phyloP scores from a whole-genome alignment of 2,888 invertebrate genomes.

The Perizoma affinitatum region DNA sequence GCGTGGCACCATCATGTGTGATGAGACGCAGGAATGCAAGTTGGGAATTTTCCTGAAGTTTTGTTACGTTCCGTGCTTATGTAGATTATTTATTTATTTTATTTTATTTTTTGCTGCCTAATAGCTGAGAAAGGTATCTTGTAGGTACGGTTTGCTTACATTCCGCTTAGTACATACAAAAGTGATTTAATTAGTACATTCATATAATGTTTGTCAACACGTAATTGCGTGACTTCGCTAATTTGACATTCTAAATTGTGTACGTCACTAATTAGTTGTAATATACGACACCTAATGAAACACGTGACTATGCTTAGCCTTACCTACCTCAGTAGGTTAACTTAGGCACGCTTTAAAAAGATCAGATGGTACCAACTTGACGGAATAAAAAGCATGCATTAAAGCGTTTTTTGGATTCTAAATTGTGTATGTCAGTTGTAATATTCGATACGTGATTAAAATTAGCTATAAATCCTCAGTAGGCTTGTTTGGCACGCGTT shows the following conservation, averaged over 20 bases:
- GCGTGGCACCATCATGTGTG: constrained; percentile 9
- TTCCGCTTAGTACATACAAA: no score
- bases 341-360: no score
- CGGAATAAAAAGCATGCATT: no score
- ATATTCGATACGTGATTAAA: constrained; percentile 19
- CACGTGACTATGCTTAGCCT: no score
- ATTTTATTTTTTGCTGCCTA: no score
- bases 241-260: constrained; percentile 9
- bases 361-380: no score
- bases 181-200: background rate
- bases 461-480: background rate
- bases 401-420: background rate
- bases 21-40: constrained; percentile 6
- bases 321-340: no score
- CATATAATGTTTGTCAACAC: constrained; percentile 24
- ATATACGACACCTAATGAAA: constrained; percentile 2
- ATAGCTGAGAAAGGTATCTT: no score
- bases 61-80: background rate
- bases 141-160: no score
- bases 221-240: constrained; percentile 24
- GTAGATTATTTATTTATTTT: no score
- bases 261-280: no score
- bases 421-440: constrained; percentile 20
- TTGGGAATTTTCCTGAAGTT: background rate
- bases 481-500: background rate